phyloP scores from a whole-genome alignment of 1,140 invertebrate genomes.

The Brachystomella parvula region DNA sequence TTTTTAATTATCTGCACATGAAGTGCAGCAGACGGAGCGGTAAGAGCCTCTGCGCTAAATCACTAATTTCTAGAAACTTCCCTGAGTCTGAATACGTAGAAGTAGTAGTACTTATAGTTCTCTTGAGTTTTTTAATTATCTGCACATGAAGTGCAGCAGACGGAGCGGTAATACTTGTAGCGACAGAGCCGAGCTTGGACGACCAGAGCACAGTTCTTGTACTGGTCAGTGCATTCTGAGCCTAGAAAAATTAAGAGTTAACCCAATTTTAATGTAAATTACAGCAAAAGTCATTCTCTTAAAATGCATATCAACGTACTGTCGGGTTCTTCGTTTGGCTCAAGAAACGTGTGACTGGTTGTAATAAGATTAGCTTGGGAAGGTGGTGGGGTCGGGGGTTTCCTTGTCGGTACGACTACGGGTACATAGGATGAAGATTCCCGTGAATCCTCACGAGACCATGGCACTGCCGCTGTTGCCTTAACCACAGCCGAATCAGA shows the following conservation, averaged over 20 bases:
- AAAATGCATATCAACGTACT: slow-evolving; percentile 18
- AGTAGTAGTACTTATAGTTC: too few species aligned
- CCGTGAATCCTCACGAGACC: neutral
- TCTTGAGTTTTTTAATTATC: slow-evolving; percentile 16
- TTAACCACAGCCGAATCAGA: neutral
- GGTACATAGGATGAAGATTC: neutral
- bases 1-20: slow-evolving; percentile 46
- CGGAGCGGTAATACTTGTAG: slow-evolving; percentile 67
- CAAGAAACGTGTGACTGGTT: slow-evolving; percentile 12
- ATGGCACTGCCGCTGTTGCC: neutral
- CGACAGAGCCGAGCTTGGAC: slow-evolving; percentile 68
- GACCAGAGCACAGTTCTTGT: slow-evolving; percentile 64
- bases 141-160: slow-evolving; percentile 64
- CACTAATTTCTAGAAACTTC: too few species aligned
- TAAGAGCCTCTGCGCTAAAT: too few species aligned
- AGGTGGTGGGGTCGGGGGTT: neutral
- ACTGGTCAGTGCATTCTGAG: slow-evolving; percentile 59
- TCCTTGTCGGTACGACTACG: neutral
- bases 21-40: slow-evolving; percentile 63
- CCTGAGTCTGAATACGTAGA: too few species aligned
- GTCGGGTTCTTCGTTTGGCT: slow-evolving; percentile 31
- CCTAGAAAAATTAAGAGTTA: slow-evolving; percentile 37
- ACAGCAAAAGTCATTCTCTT: too few species aligned
- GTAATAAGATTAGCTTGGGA: neutral
- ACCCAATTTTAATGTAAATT: slow-evolving; percentile 8